Base-by-base conservation (phyloP, 2,797 vertebrate genomes). In the Cossypha dichroa region DNA sequence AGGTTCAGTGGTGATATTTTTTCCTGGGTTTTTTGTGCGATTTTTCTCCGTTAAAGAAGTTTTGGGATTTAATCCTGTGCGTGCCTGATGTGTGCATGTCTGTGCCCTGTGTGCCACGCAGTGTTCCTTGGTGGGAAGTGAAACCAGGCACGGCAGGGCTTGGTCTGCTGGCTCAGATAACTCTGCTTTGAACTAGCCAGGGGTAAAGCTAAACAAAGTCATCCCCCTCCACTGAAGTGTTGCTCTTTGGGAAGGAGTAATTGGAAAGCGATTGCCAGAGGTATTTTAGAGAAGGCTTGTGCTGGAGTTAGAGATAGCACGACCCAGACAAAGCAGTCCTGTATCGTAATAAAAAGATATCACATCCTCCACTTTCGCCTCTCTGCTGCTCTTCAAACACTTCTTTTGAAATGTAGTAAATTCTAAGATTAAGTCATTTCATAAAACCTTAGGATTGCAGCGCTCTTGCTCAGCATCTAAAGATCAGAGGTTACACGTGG, bases 371-470 rank as follows among this genome's bases (percentile, higher is more conserved):
- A 34, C 90, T 88, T 92, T 69, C 26, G 81, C 54, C 69, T 78
- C 90, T 91, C 84, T 0, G 0, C 82, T 75, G 81, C 87, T 93
- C 87, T 97, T 96, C 91, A 96, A 94, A 90, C 89, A 6, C 66
- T 93, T 76, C 93, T 83, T 97, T 95, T 96, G 82, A 95, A 93
- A 93, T 28, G 60, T n/a, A 68, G 86, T 92, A 96, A 96, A 96
- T 87, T 87, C 95, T 80, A n/a, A 94, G 96, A 95, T 97, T 94
- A 94, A 95, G 83, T 85, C 83, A 96, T 92, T 95, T 96, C 85
- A 85, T 92, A 96, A 95, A 97, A 95, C 88, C 92, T 92, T 41
- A 59, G 94, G 94, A 92, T 96, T 95, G 88, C 25, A 64, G 88
- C 29, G 33, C 76, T 96, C 77, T 84, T 90, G 88, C 90, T 95